Percentiles rank a stretch among this genome's conserved stretches.
These are phyloP conservation scores for Eurytoma adleriae DNA, from an alignment of 2,888 invertebrate species.

Conservation along the genomic window DNA sequence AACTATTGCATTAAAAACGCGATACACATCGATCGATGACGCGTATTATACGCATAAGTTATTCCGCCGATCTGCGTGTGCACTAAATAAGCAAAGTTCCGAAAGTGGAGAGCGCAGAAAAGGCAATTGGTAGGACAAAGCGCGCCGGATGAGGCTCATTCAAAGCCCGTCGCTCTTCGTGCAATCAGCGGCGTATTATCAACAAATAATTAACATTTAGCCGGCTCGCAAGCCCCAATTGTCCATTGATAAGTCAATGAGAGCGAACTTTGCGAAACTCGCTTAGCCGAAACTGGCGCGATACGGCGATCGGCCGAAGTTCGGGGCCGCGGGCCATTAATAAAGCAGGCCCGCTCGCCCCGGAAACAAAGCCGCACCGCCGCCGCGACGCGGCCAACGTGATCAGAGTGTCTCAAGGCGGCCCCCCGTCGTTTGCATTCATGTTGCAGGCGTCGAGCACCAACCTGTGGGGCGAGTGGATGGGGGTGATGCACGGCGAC, in stretches of 20 bases:
- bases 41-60: too few relatives aligned
- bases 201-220: too few relatives aligned
- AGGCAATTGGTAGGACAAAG: too few relatives aligned
- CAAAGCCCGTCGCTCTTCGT: too few relatives aligned
- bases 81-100: too few relatives aligned
- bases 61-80: too few relatives aligned
- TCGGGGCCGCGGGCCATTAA: constrained; percentile 10
- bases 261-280: constrained; percentile 34
- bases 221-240: background rate
- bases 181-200: too few relatives aligned
- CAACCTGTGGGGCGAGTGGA: constrained; percentile 98
- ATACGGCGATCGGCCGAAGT: background rate
- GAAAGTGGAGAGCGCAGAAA: too few relatives aligned
- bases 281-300: background rate
- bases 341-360: constrained; percentile 10
- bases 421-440: background rate
- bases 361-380: too few relatives aligned
- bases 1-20: too few relatives aligned
- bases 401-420: constrained; percentile 16
- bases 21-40: too few relatives aligned
- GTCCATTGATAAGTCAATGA: constrained; percentile 44
- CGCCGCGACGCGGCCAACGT: background rate
- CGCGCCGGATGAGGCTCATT: too few relatives aligned
- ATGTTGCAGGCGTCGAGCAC: constrained; percentile 89
- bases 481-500: constrained; percentile 99